phyloP scores from a whole-genome alignment of 2,797 vertebrate genomes.

The Manis crassicaudata region DNA sequence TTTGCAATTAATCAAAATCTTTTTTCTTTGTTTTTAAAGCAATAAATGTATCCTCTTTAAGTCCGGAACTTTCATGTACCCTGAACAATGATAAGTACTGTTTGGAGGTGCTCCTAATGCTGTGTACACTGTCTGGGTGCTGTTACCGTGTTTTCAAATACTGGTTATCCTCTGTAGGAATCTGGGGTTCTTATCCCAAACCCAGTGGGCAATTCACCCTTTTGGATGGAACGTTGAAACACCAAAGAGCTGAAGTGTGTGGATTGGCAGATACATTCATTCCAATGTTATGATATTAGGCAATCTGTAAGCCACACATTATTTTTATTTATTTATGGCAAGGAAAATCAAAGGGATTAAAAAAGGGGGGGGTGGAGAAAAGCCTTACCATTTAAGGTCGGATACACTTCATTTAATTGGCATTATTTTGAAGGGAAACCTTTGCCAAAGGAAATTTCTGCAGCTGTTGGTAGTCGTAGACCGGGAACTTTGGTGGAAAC shows the following conservation, averaged over 20 bases:
- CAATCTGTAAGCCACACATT: background rate
- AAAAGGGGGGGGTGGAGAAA: background rate
- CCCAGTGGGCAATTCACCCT: background rate
- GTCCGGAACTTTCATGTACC: background rate
- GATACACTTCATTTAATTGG: constrained; percentile 12
- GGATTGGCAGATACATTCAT: background rate
- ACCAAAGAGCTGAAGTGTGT: background rate
- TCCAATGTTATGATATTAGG: background rate
- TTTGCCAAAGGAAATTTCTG: constrained; percentile 38
- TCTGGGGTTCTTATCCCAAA: background rate
- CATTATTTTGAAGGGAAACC: constrained; percentile 9
- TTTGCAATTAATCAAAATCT: constrained; percentile 20
- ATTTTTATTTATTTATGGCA: constrained; percentile 23
- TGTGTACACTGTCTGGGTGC: background rate
- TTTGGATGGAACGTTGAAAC: background rate
- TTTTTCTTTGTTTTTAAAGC: background rate
- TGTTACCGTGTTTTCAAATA: background rate
- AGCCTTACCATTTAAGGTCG: constrained; percentile 20
- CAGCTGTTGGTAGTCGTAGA: background rate
- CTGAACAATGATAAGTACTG: background rate
- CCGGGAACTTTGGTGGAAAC: background rate
- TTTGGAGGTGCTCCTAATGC: background rate
- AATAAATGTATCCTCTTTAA: background rate
- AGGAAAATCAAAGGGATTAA: background rate
- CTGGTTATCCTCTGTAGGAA: background rate